phyloP scores from a whole-genome alignment of 2,113 vertebrate species.

The Elephas maximus region DNA sequence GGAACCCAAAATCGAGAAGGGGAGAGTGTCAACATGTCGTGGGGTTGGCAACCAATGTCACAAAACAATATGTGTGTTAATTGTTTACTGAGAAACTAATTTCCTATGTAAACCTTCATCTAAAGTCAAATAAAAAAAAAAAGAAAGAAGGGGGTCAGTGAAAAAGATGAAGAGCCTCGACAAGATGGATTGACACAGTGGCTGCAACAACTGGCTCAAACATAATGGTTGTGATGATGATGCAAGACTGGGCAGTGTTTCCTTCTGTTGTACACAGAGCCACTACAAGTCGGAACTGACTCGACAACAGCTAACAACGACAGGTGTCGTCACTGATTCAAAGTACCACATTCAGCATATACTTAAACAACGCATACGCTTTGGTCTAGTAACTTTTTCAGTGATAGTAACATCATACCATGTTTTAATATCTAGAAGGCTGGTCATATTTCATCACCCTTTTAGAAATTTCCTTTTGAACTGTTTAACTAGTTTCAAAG shows the following conservation, averaged over 20 bases:
- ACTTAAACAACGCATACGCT: neutral
- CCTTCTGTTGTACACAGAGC: neutral
- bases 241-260: neutral
- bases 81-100: no score
- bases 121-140: no score
- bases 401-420: neutral
- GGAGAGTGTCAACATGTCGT: no score
- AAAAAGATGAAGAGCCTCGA: no score
- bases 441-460: neutral
- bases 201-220: no score
- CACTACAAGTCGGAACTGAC: neutral
- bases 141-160: no score
- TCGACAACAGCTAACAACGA: neutral
- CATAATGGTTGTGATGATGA: neutral
- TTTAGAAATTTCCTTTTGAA: constrained; percentile 50
- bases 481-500: constrained; percentile 9
- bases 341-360: neutral
- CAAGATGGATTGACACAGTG: no score
- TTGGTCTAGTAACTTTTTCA: neutral
- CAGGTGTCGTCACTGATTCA: neutral
- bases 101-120: no score
- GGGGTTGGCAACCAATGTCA: no score
- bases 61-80: no score
- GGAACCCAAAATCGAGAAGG: no score
- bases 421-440: constrained; percentile 20